phyloP scores from a whole-genome alignment of 2,113 vertebrate species.

The Equus przewalskii region DNA sequence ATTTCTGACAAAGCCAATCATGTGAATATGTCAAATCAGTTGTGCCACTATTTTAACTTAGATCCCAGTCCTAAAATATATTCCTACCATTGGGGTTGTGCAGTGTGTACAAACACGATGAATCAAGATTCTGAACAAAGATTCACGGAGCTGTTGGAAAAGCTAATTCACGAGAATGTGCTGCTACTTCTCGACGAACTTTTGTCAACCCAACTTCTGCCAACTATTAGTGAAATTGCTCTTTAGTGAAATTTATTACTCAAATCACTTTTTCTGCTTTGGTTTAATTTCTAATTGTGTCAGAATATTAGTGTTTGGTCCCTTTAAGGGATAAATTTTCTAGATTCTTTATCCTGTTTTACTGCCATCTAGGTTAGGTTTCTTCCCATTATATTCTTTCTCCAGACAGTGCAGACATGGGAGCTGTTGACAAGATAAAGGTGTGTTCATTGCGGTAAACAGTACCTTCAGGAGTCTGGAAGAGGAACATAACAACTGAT shows the following conservation, averaged over 20 bases:
- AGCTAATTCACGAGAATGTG: background rate
- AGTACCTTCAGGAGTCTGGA: background rate
- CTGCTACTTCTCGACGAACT: slow-evolving; percentile 45
- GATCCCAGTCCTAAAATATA: background rate
- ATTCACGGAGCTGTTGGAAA: slow-evolving; percentile 6
- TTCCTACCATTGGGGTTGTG: background rate
- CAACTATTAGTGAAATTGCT: slow-evolving; percentile 35
- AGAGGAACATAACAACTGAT: background rate
- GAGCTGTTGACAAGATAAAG: background rate
- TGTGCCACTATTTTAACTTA: background rate
- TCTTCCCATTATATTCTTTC: background rate
- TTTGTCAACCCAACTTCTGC: slow-evolving; percentile 45
- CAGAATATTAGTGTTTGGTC: slow-evolving; percentile 18
- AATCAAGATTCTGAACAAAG: slow-evolving; percentile 49
- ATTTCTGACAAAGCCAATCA: slow-evolving; percentile 12
- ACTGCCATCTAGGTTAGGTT: background rate
- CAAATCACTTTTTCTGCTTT: background rate
- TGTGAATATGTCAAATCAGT: background rate
- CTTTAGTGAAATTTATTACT: background rate
- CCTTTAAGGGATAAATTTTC: background rate
- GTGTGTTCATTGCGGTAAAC: background rate
- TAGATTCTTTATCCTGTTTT: background rate
- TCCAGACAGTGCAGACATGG: background rate
- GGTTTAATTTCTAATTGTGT: slow-evolving; percentile 36
- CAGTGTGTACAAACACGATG: background rate